Evolutionary conservation across 2,797 vertebrate genomes (phyloP).

Genomic region (Catostomus latipinnis): DNA sequence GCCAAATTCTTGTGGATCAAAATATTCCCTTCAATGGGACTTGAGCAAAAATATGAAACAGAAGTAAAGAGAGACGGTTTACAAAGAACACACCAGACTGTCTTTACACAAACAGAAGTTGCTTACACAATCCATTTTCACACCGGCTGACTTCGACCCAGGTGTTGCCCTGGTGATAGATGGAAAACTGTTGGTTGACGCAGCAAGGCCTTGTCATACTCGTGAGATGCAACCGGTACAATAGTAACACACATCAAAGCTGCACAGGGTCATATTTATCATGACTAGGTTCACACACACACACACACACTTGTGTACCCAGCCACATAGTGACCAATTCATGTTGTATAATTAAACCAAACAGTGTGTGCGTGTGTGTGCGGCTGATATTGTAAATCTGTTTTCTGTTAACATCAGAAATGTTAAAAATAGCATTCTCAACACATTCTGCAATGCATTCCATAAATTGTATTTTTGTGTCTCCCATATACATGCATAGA

Average conservation of each 20-base stretch:
- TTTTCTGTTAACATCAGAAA: no score
- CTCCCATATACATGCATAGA: no score
- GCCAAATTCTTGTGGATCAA: slow-evolving; percentile 18
- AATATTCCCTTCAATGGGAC: slow-evolving; percentile 32
- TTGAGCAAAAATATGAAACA: slow-evolving; percentile 1
- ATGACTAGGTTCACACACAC: neutral
- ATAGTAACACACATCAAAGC: slow-evolving; percentile 35
- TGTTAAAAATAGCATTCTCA: neutral
- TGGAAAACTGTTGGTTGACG: slow-evolving; percentile 21
- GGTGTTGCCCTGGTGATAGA: slow-evolving; percentile 46
- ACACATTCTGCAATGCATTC: no score
- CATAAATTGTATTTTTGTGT: no score
- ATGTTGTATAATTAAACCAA: slow-evolving; percentile 15
- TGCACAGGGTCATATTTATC: slow-evolving; percentile 35
- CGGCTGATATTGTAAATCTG: neutral
- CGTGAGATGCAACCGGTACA: slow-evolving; percentile 7
- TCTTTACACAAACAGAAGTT: slow-evolving; percentile 51
- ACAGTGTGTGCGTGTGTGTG: neutral
- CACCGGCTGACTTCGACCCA: slow-evolving; percentile 5
- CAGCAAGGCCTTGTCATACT: slow-evolving; percentile 39
- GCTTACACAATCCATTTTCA: slow-evolving; percentile 47
- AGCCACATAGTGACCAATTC: slow-evolving; percentile 27
- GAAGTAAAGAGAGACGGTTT: slow-evolving; percentile 1
- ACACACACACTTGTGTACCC: neutral
- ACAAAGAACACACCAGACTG: neutral